A percentile compares a stretch with the other conserved stretches of the same genome.
Conservation (phyloP, 2,797 vertebrate genomes). For the Taenioides sp. region DNA sequence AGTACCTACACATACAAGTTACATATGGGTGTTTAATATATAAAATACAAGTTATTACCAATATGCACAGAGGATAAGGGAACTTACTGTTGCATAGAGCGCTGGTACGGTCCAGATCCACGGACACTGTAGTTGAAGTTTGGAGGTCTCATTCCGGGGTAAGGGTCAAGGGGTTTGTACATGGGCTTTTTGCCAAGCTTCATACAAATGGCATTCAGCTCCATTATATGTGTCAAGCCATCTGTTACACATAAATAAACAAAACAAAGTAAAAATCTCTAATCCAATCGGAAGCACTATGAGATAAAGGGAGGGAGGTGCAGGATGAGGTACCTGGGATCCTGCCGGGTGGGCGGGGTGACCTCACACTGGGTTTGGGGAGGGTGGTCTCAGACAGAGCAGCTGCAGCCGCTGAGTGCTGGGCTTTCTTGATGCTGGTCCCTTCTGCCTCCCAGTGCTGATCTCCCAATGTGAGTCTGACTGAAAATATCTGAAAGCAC, state of each 20-base stretch:
- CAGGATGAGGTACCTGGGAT: constrained; percentile 77
- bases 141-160: constrained; percentile 92
- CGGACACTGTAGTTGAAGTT: constrained; percentile 92
- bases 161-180: constrained; percentile 94
- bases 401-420: constrained; percentile 89
- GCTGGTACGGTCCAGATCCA: constrained; percentile 78
- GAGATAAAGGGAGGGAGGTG: constrained; percentile 28
- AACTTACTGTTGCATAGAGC: constrained; percentile 82
- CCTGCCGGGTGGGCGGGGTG: constrained; percentile 87
- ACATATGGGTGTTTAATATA: background rate
- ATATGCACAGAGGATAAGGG: background rate
- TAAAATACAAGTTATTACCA: background rate
- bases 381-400: constrained; percentile 89
- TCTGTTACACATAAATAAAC: constrained; percentile 70
- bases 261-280: constrained; percentile 21
- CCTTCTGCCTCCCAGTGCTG: constrained; percentile 94
- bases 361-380: constrained; percentile 86
- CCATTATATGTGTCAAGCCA: constrained; percentile 91
- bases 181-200: constrained; percentile 95
- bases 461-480: constrained; percentile 90
- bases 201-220: constrained; percentile 96
- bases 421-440: constrained; percentile 95
- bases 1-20: constrained; percentile 83
- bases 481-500: constrained; percentile 86
- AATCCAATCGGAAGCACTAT: background rate